These are phyloP conservation scores for Empidonax traillii DNA, from an alignment of 2,113 vertebrate species.

Conservation along the genomic window DNA sequence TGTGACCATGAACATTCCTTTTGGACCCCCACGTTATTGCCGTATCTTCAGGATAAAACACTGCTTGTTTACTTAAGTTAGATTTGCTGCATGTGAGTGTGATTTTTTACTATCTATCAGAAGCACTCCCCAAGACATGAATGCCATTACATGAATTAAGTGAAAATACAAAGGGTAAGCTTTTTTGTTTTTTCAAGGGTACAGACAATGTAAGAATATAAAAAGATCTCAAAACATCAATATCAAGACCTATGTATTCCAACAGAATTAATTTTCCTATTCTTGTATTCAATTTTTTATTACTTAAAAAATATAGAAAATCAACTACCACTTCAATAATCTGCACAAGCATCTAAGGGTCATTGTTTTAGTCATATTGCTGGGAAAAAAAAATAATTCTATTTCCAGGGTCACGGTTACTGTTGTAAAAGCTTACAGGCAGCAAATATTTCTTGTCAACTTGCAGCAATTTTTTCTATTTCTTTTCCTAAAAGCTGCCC, in stretches of 20 bases:
- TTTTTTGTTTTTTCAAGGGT: not conserved
- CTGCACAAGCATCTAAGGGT: not conserved
- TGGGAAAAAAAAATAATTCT: not conserved
- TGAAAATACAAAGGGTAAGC: not conserved
- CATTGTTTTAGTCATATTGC: not conserved
- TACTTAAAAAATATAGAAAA: not conserved
- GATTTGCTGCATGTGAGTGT: not conserved
- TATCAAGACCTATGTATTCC: not conserved
- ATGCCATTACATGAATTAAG: not conserved
- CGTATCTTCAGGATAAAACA: not conserved
- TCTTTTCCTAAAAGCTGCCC: constrained; percentile 60
- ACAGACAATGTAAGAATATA: not conserved
- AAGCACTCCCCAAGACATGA: not conserved
- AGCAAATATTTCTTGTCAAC: constrained; percentile 72
- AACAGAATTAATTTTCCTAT: not conserved
- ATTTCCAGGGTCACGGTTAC: not conserved
- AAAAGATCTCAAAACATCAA: not conserved
- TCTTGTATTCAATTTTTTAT: not conserved
- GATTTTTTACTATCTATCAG: not conserved
- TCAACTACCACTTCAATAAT: not conserved
- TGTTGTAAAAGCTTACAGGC: not conserved
- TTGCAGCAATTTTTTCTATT: constrained; percentile 58
- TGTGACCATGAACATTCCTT: not conserved
- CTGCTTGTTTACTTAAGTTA: not conserved
- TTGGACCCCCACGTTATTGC: not conserved